Evolutionary conservation across 2,888 invertebrate species (phyloP), one percentile per base, ranked within the genome.

Genomic region (Prosopocoilus inquinatus): DNA sequence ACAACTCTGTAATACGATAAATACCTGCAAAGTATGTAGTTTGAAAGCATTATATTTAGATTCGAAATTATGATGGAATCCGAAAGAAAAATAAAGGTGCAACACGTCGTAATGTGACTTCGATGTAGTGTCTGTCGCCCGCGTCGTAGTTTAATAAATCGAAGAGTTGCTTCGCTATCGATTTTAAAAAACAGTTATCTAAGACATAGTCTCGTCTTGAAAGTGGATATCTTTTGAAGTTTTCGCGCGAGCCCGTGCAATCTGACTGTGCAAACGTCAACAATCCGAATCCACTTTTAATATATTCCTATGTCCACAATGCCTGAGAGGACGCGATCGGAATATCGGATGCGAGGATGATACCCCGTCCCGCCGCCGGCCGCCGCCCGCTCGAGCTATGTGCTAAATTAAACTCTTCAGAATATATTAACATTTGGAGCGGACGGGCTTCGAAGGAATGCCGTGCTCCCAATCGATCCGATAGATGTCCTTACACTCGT

Each of bases 371-470:
- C 64, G 63, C 61, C 63, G 61, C 58, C 61, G 43, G 55, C 63
- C 66, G 62, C 70, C 69, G 69, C 70, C 71, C 70, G 65, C 67
- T 66, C 64, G 67, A 72, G 76, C 75, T 76, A 76, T 76, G 76
- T 75, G 76, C 75, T 76, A 76, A 76, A 76, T 76, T 76, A 76
- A 76, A 76, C 75, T 76, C 75, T 73, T 74, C 74, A 69, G 75
- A 76, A 76, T 76, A 76, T 76, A 76, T 76, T 76, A 76, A 76
- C 75, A 75, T 76, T 75, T 72, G 71, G 71, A 74, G 69, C 70
- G 70, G 68, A 68, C 70, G 68, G 58, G 60, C 58, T 62, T 58
- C 61, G 59, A 54, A 50, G 59, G 63, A 63, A 64, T 64, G 62
- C 60, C 54, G 58, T 55, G 60, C 58, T 59, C 64, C 67, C 66